Conservation (phyloP, 2,113 vertebrate species). For the Sakesphorus luctuosus region DNA sequence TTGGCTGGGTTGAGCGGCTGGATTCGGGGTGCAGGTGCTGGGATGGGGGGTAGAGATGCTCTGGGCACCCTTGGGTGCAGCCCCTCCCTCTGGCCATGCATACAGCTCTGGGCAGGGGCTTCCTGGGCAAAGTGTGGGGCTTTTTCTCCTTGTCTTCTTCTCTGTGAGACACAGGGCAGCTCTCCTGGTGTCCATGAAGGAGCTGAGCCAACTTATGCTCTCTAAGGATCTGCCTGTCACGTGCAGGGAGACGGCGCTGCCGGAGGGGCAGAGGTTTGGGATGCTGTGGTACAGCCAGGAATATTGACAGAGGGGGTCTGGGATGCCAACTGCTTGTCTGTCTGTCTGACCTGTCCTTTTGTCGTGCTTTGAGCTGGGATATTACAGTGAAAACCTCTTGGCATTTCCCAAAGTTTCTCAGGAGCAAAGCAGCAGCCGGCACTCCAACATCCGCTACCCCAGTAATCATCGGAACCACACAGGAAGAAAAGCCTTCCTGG, state of each 20-base stretch:
- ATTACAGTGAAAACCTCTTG: background rate
- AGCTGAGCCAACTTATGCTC: background rate
- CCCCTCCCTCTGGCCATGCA: background rate
- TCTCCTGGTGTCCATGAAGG: background rate
- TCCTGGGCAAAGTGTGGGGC: fast-evolving
- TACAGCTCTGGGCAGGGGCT: background rate
- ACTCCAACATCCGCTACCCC: background rate
- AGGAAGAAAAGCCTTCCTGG: background rate
- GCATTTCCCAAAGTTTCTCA: background rate
- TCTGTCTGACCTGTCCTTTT: background rate
- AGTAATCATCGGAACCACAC: fast-evolving
- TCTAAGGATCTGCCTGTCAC: background rate
- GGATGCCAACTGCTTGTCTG: background rate
- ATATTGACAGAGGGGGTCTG: background rate
- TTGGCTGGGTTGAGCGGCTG: fast-evolving
- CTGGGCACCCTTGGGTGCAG: background rate
- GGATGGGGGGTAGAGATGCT: background rate
- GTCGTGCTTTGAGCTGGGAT: background rate
- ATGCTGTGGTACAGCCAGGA: background rate
- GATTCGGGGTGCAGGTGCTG: background rate
- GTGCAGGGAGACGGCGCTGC: background rate
- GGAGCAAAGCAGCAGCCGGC: fast-evolving
- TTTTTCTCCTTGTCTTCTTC: background rate
- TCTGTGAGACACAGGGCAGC: background rate
- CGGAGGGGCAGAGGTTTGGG: background rate